Evolutionary conservation across 2,888 invertebrate species (phyloP).

Genomic region (Campaea margaritaria): DNA sequence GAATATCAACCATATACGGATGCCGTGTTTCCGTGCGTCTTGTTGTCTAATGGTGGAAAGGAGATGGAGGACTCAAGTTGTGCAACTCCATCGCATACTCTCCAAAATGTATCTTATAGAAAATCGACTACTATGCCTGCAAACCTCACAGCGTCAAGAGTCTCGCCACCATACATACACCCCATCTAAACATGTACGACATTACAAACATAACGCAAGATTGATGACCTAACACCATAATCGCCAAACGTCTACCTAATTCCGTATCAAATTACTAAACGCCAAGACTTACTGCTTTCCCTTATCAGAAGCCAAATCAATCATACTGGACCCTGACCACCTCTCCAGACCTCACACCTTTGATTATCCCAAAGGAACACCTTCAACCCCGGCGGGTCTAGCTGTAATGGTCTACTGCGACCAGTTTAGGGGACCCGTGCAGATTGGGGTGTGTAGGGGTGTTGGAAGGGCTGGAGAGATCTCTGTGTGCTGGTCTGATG

Average conservation of each 20-base stretch:
- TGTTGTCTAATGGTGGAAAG: no score
- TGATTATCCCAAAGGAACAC: background rate
- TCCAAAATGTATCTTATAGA: no score
- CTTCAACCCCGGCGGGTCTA: background rate
- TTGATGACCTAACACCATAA: constrained; percentile 33
- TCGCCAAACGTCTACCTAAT: constrained; percentile 38
- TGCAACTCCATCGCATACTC: no score
- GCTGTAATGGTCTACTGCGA: background rate
- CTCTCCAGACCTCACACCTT: constrained; percentile 35
- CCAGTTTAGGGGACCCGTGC: constrained; percentile 6
- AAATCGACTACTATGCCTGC: no score
- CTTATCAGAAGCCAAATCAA: constrained; percentile 54
- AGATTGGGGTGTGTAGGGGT: background rate
- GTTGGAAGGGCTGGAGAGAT: constrained; percentile 28
- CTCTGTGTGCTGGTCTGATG: constrained; percentile 47
- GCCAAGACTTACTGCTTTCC: constrained; percentile 41
- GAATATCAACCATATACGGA: no score
- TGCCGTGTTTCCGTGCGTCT: no score
- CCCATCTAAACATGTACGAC: background rate
- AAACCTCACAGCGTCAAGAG: background rate
- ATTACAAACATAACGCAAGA: constrained; percentile 26
- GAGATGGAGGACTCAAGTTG: no score
- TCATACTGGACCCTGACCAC: constrained; percentile 56
- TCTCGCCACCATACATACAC: background rate
- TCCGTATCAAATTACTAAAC: constrained; percentile 42